Evolutionary conservation across 1,140 invertebrate genomes (phyloP).

Genomic region (Trinorchestia longiramus): DNA sequence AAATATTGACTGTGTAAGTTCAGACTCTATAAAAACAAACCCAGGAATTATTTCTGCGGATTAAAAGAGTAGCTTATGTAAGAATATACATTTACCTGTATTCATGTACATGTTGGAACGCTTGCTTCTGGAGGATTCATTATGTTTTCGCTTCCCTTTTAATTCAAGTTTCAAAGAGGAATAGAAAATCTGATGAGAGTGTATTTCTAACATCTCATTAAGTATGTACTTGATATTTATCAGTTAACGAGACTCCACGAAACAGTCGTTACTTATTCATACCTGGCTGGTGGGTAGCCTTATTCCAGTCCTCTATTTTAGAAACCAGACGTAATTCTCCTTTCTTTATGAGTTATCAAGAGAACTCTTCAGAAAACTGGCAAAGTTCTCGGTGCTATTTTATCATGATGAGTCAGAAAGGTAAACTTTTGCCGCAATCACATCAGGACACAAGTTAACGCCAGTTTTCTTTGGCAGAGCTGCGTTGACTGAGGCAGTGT

Average conservation of each 20-base stretch:
- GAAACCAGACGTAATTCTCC: neutral
- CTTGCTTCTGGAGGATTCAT: too few species aligned
- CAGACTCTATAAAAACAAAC: too few species aligned
- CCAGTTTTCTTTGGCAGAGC: neutral
- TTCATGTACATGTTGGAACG: too few species aligned
- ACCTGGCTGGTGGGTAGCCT: neutral
- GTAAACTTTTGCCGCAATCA: constrained; percentile 22
- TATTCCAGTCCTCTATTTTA: neutral
- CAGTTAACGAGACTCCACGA: neutral
- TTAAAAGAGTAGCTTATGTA: too few species aligned
- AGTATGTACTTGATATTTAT: neutral
- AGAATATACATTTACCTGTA: too few species aligned
- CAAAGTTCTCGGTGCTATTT: constrained; percentile 23
- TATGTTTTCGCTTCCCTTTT: too few species aligned
- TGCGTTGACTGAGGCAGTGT: neutral
- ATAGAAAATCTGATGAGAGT: too few species aligned
- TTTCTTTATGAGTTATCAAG: neutral
- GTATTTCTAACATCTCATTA: neutral
- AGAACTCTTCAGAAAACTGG: neutral
- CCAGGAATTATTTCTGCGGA: too few species aligned
- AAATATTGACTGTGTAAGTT: too few species aligned
- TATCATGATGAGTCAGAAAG: neutral
- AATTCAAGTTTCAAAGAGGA: too few species aligned
- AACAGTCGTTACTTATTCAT: neutral
- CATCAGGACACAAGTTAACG: neutral